Evolutionary conservation across 2,113 vertebrate genomes (phyloP).

Genomic region (Scortum barcoo): DNA sequence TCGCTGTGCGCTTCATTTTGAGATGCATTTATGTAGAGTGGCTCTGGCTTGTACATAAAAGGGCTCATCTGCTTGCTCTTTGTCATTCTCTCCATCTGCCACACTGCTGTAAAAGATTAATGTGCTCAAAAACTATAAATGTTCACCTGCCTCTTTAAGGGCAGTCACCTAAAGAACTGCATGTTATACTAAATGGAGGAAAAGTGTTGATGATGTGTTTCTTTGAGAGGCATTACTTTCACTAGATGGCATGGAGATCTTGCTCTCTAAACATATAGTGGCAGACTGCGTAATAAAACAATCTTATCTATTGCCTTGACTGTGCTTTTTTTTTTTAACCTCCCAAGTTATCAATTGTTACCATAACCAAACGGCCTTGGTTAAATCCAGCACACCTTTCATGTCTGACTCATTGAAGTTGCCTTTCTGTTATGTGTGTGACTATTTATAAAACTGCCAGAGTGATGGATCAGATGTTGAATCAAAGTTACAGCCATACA

Average conservation of each 20-base stretch:
- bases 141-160: conserved; percentile 21
- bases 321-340: conserved; percentile 17
- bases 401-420: conserved; percentile 54
- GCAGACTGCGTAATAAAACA: neutral
- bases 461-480: conserved; percentile 69
- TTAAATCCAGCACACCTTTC: conserved; percentile 64
- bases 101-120: conserved; percentile 37
- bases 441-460: conserved; percentile 76
- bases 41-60: conserved; percentile 52
- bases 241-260: conserved; percentile 9
- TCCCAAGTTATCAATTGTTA: conserved; percentile 32
- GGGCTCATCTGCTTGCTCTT: conserved; percentile 59
- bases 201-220: neutral
- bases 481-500: conserved; percentile 53
- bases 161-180: neutral
- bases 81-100: conserved; percentile 66
- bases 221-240: neutral
- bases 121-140: conserved; percentile 32
- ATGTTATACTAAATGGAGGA: neutral
- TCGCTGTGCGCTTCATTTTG: conserved; percentile 34
- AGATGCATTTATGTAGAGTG: conserved; percentile 56
- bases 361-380: conserved; percentile 29
- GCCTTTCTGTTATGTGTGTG: conserved; percentile 37
- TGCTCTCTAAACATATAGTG: conserved; percentile 7
- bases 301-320: conserved; percentile 18